phyloP scores from a whole-genome alignment of 2,113 vertebrate species.

The Tichodroma muraria region DNA sequence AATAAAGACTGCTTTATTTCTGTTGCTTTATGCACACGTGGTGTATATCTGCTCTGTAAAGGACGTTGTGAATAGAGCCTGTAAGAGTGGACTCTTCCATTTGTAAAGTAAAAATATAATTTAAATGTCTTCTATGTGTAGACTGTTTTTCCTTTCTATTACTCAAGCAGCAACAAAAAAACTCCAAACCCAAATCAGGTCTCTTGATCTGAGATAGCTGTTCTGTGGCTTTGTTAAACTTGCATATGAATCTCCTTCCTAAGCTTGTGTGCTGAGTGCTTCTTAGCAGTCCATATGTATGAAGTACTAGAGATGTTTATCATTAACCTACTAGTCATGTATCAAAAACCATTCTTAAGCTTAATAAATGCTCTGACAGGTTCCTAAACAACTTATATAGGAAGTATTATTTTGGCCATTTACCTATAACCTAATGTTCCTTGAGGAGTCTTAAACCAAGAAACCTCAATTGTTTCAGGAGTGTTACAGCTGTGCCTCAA shows the following conservation, averaged over 20 bases:
- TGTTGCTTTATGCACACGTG: background rate
- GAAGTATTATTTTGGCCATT: background rate
- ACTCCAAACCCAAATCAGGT: background rate
- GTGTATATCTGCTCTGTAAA: background rate
- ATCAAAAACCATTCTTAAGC: background rate
- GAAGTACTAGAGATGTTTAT: background rate
- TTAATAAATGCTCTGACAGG: background rate
- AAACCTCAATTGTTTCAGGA: background rate
- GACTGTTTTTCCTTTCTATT: background rate
- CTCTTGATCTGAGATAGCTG: background rate
- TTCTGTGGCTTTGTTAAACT: background rate
- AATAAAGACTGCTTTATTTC: background rate
- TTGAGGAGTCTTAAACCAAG: background rate
- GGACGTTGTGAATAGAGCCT: background rate
- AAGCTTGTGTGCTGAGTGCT: background rate
- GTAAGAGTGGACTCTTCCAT: background rate
- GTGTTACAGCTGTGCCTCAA: background rate
- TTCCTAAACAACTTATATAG: background rate
- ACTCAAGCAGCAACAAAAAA: background rate
- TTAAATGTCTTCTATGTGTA: fast-evolving
- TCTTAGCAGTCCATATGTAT: background rate
- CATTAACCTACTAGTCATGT: background rate
- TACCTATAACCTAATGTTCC: background rate
- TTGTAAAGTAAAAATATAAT: background rate
- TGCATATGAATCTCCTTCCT: background rate